Evolutionary conservation across 2,797 vertebrate genomes (phyloP), one percentile per base, ranked within the genome.

Genomic region (Sphenopsis melanotis): DNA sequence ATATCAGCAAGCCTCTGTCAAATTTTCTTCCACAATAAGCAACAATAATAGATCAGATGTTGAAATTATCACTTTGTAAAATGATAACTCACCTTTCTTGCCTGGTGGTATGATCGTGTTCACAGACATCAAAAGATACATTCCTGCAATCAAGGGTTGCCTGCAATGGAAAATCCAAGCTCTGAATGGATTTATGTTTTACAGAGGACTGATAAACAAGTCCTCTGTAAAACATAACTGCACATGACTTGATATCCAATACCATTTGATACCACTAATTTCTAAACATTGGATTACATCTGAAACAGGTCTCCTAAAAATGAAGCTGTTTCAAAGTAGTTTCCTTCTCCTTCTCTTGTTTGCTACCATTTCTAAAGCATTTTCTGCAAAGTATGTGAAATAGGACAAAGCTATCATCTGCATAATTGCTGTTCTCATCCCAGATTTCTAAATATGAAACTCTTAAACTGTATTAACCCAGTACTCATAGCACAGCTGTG

Each of bases 61-160:
- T 36, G 24, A 78, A 71, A 92, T 86, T n/a, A 81, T 22, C 16
- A 37, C 26, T 93, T 91, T 15, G 17, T n/a, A 52, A 32, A 85
- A 36, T 16, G 65, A 71, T 9, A 9, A 93, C 96, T 95, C 93
- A 99, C 99, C 99, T 98, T 96, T 99, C 82, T 99, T 98, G 39
- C 99, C 99, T 63, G 99, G 98, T 74, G 98, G 98, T 96, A 99
- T 99, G 50, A 99, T 97, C 5, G 99, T 98, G 93, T 99, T 98
- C 93, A 98, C 95, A 84, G 99, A 99, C 99, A 99, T 99, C 97
- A 99, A 98, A 92, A 99, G 98, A 97, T 99, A 99, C 86, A 99
- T 99, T 91, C 99, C 99, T 81, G 99, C 99, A 97, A 99, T 98
- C 97, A 99, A 98, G 53, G 99, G 99, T 96, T 99, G 99, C 96